Base-by-base conservation (phyloP, 1,140 invertebrate genomes). In the Caenorhabditis brenneri region DNA sequence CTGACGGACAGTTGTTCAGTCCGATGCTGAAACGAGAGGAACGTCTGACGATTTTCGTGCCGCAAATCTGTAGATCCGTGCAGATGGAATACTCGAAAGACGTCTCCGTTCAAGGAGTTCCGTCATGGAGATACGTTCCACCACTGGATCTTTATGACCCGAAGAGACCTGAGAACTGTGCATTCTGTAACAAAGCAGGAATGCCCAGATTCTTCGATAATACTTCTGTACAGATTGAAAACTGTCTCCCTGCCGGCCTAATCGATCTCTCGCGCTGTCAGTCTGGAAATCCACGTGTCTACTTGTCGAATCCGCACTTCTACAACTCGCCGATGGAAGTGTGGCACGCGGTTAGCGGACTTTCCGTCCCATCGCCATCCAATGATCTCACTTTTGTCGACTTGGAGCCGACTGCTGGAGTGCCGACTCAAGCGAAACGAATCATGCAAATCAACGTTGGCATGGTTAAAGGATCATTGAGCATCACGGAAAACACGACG, bases 381-480 rank as follows among this genome's bases (percentile, higher is more conserved):
- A 84, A 87, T 39, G 90, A 90, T 60, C 27, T 82, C 33, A 90
- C 87, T n/a, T 85, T 74, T 49, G 83, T 90, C 19, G 88, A 88
- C 58, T 84, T 90, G 58, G 89, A 90, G 60, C 89, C 89, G 10
- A 79, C 85, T n/a, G 80, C 85, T 22, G 90, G 88, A 22, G 89
- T 87, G 31, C 85, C 91, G 27, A 84, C 88, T 39, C 79, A 79
- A 16, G 89, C 88, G 24, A 48, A 85, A 33, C 58, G 86, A 58
- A 65, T 83, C 36, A 89, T 89, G 49, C 89, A 91, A 79, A 55
- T 90, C 12, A 90, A 90, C 74, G 65, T 90, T n/a, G 89, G 89
- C 49, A 85, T 91, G 83, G 39, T 87, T 7, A 86, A 85, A 12
- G 90, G 90, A 51, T 84, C 84, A 15, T 65, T 89, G 15, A 79